Evolutionary conservation across 2,888 invertebrate genomes (phyloP), one percentile per base, ranked within the genome.

Genomic region (Trachelus tabidus): DNA sequence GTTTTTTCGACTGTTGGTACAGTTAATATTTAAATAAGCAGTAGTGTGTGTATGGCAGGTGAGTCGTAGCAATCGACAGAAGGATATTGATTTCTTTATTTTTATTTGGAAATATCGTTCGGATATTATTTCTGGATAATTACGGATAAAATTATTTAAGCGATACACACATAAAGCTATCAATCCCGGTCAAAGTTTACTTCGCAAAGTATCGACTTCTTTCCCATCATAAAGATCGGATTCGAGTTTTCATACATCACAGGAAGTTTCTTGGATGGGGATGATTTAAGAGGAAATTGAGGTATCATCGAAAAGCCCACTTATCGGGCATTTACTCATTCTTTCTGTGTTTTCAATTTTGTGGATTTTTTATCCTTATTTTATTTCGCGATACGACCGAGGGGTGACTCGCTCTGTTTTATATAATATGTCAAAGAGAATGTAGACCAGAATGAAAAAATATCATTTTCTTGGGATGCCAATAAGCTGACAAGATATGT

Each of bases 401-500:
- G 23, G 9, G 15, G 23, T 4, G 15, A 1, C 4, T 12, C 15
- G 15, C 15, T 40, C 4, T 4, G 15, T 15, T 15, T 4, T 40
- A 40, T 15, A 12, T 15, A 15, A 40, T 40, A 40, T 40, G 40
- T 40, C 12, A 40, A 15, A 12, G 15, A 12, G 40, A 40, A 15
- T 40, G 4, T 40, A 40, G 15, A 40, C 15, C 12, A 15, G 80
- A 79, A 79, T 77, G 73, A 68, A 79, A 76, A 78, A 68, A 68
- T 78, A 71, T 75, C 75, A 33, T 71, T 71, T 75, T 71, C 68
- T n/a, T 73, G 68, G 34, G 73, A 73, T 12, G 34, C 76, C 71
- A 75, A 73, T 77, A 76, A 73, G 69, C 71, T 81, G 34, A 34
- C 85, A 83, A 84, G 85, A 87, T 85, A 84, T 87, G 85, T 87